Conservation (phyloP, 1,140 invertebrate genomes). For the Akabosia matsudoensis region DNA sequence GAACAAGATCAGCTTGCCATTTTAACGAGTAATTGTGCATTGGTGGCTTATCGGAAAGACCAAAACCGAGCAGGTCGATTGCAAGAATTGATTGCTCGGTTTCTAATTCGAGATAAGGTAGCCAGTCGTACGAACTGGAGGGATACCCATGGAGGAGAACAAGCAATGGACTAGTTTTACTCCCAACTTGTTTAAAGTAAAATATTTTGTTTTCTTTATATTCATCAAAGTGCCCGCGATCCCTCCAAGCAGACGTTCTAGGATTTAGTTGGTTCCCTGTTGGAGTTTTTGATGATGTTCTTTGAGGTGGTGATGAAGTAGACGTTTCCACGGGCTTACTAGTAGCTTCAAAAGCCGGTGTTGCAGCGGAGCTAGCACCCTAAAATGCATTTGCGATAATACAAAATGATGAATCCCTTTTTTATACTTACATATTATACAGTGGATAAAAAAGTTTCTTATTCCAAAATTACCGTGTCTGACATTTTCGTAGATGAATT, state of each 20-base stretch:
- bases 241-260: not conserved
- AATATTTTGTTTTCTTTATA: not conserved
- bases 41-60: slow-evolving; percentile 31
- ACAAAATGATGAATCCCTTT: no score
- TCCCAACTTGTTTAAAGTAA: slow-evolving; percentile 12
- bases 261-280: not conserved
- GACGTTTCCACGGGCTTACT: not conserved
- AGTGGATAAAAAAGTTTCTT: no score
- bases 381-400: not conserved
- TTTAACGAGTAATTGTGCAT: slow-evolving; percentile 25
- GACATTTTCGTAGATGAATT: no score
- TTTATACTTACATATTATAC: no score
- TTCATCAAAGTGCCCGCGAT: not conserved
- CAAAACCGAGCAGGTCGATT: slow-evolving; percentile 34
- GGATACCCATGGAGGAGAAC: slow-evolving; percentile 35
- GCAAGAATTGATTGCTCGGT: slow-evolving; percentile 9
- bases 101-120: slow-evolving; percentile 11
- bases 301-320: not conserved
- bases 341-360: not conserved
- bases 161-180: not conserved
- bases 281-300: not conserved
- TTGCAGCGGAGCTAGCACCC: not conserved
- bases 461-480: no score
- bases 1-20: slow-evolving; percentile 31
- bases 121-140: slow-evolving; percentile 31